Evolutionary conservation across 2,888 invertebrate genomes (phyloP).

Genomic region (Sarcophaga subvicina): DNA sequence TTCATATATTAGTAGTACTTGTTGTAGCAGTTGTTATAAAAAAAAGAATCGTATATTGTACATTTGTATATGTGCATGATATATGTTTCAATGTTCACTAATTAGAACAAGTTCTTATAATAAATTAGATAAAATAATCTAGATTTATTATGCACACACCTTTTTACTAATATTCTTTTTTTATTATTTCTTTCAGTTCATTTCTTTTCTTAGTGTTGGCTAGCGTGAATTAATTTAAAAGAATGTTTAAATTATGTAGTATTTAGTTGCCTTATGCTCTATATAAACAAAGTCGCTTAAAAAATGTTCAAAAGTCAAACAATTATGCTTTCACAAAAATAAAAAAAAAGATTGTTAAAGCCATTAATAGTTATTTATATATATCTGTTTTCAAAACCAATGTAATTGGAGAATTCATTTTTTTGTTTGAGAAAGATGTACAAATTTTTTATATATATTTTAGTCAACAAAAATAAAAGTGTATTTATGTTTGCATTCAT

Average conservation of each 20-base stretch:
- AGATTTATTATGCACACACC: neutral
- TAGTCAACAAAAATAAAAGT: constrained; percentile 37
- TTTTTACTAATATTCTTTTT: too few relatives aligned
- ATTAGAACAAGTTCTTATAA: constrained; percentile 17
- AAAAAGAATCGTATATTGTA: neutral
- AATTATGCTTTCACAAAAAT: neutral
- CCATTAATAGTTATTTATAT: neutral
- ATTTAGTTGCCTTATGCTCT: neutral
- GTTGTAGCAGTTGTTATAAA: constrained; percentile 6
- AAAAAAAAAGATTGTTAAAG: neutral
- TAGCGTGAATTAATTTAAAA: neutral
- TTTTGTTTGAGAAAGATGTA: neutral
- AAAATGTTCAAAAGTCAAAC: neutral
- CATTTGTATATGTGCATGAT: too few relatives aligned
- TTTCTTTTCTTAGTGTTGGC: neutral
- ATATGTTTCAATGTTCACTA: neutral
- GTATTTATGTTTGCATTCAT: neutral
- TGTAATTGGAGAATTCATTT: neutral
- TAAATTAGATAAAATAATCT: neutral
- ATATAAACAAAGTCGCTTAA: neutral
- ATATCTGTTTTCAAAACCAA: neutral
- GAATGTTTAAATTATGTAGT: neutral
- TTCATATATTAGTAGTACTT: neutral
- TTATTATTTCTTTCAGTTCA: neutral
- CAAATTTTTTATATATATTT: neutral